Evolutionary conservation across 2,113 vertebrate genomes (phyloP), one percentile per base, ranked within the genome.

Genomic region (Aegotheles bennettii): DNA sequence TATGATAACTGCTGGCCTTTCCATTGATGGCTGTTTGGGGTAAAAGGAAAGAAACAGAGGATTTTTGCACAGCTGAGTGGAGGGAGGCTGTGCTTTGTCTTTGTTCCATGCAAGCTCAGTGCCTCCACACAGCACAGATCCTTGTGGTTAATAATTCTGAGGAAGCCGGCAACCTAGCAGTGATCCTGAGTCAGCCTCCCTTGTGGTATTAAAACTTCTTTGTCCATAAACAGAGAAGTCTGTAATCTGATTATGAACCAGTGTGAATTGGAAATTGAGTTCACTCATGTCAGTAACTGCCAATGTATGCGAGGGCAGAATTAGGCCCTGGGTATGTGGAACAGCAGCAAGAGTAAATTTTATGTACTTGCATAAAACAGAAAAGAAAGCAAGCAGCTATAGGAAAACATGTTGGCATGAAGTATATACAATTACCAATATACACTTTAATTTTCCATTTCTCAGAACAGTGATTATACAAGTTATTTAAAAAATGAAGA

Each of bases 391-490:
- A 43, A 81, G 77, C 6, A 40, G 35, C 48, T 60, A 21, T 7
- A 71, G 56, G 38, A 75, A 93, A 89, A 17, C 33, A 26, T 8
- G 15, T 63, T 90, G 47, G 36, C 43, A 53, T 33, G 19, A 76
- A 33, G 20, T 54, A 50, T 16, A 40, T 89, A 16, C 51, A 92
- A 81, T 43, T 89, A 35, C 40, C 45, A 35, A 64, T 75, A 51
- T 23, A 48, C 3, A 33, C 36, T 70, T 78, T 25, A 48, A 35
- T n/a, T 89, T 86, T 88, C 87, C 57, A 84, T 96, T 94, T 96
- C 61, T 68, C 29, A 70, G 24, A 51, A 61, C 5, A 43, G 68
- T 47, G 86, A 82, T 94, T 79, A 84, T 45, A n/a, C 50, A 42
- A 36, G 0, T 36, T 36, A 77, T 42, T 94, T 51, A 42, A 95